Base-by-base conservation (phyloP, 2,888 invertebrate genomes). In the Dione vanillae region DNA sequence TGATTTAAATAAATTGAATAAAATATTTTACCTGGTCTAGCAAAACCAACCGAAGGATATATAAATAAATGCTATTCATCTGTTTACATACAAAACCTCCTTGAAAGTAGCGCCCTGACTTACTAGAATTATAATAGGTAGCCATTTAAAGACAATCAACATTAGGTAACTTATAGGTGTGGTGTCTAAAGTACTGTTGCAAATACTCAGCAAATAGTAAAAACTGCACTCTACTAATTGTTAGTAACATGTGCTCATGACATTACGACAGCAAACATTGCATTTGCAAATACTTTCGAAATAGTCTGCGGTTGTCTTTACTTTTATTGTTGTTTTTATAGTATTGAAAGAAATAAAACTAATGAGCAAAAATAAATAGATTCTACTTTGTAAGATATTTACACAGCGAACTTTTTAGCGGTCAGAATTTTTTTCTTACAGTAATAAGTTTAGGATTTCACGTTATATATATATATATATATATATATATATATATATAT, bases 211-310 rank as follows among this genome's bases (percentile, higher is more conserved):
- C 37, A 64, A 51, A 61, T 67, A 67, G 69, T 65, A 70, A 72
- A 69, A 67, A 72, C 59, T 72, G 72, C 74, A 74, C 72, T 74
- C 56, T 12, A 45, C 74, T 75, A 74, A 75, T 75, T 75, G 75
- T 74, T 68, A 19, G 70, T 49, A 73, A 66, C 74, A 72, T 75
- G 70, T 70, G 71, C 66, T 66, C 71, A 49, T 51, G 67, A 69
- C 68, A 71, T 75, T 74, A 67, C 74, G 70, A 74, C 70, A 75
- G 68, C 66, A 72, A 75, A 72, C 65, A 70, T 74, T 72, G 70
- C 70, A 68, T 51, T 67, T 62, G 69, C 65, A 70, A 74, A 72
- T 58, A 62, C 73, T 75, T 75, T 70, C 74, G 67, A 67, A 66
- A 69, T 67, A 49, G 65, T 59, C 43, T 67, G 74, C 67, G 70